A percentile compares a stretch with the other conserved stretches of the same genome.
phyloP scores from a whole-genome alignment of 2,888 invertebrate species.

The Phyllotreta striolata region DNA sequence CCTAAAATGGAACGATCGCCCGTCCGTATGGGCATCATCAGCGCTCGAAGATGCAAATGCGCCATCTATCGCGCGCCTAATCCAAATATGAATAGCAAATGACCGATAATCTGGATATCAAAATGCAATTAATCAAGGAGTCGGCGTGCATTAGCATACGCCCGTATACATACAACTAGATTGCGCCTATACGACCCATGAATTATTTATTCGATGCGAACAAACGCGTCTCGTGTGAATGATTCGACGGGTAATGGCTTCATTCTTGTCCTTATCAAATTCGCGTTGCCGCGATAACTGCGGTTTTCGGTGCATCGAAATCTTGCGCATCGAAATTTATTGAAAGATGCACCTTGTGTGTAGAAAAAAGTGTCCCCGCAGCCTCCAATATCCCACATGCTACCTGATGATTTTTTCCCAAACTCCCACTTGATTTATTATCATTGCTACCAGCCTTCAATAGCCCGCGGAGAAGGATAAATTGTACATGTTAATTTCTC shows the following conservation, averaged over 20 bases:
- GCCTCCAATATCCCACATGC: conserved; percentile 23
- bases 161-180: conserved; percentile 48
- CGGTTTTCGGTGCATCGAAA: too few species aligned
- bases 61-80: conserved; percentile 39
- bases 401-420: conserved; percentile 34
- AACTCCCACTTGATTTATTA: conserved; percentile 51
- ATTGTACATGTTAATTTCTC: conserved; percentile 20
- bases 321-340: too few species aligned
- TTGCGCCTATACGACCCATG: conserved; percentile 53
- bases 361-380: conserved; percentile 32
- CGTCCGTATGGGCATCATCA: background rate
- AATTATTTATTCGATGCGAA: conserved; percentile 56
- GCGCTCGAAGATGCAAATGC: conserved; percentile 37
- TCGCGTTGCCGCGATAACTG: too few species aligned
- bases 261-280: too few species aligned
- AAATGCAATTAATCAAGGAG: conserved; percentile 60
- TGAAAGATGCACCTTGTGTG: too few species aligned
- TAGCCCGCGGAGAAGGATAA: conserved; percentile 43
- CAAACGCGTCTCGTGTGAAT: conserved; percentile 49
- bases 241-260: conserved; percentile 55
- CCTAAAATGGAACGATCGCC: conserved; percentile 9
- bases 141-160: conserved; percentile 55
- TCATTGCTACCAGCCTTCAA: conserved; percentile 51
- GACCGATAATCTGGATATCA: conserved; percentile 59
- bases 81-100: conserved; percentile 52